These are phyloP conservation scores for Stichodactyla helianthus DNA, from an alignment of 64 coral and sea anemone genomes.

Conservation along the genomic window DNA sequence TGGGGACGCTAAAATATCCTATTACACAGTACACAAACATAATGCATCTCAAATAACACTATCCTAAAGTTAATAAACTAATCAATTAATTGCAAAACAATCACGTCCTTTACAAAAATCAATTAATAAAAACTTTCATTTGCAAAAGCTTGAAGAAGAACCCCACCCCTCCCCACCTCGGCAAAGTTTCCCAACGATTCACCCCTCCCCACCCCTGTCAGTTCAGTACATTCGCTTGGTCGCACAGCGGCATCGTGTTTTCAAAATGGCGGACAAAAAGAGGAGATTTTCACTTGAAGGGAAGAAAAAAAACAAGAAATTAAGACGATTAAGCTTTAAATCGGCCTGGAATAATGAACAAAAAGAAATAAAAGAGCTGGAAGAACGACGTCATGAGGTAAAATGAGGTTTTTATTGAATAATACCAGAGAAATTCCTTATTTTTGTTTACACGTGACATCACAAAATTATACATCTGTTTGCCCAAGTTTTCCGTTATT, in stretches of 20 bases:
- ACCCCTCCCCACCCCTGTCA: neutral
- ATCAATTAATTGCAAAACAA: too few relatives aligned
- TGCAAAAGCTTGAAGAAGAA: too few relatives aligned
- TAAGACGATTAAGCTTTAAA: slow-evolving; percentile 25
- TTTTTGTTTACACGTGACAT: neutral
- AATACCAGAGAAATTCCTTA: neutral
- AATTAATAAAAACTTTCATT: too few relatives aligned
- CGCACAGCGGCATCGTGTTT: neutral
- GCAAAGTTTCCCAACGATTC: neutral
- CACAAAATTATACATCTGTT: neutral
- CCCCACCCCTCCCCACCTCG: neutral
- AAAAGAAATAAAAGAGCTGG: slow-evolving; percentile 68
- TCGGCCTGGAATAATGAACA: slow-evolving; percentile 63
- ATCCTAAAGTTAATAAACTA: too few relatives aligned
- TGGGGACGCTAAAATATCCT: too few relatives aligned
- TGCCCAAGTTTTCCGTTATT: neutral
- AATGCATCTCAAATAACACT: too few relatives aligned
- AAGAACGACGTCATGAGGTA: slow-evolving; percentile 62
- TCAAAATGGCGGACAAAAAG: slow-evolving; percentile 18
- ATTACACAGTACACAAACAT: too few relatives aligned
- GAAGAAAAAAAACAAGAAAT: slow-evolving; percentile 27
- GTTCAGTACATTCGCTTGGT: neutral
- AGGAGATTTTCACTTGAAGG: neutral
- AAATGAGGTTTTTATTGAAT: neutral
- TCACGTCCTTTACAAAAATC: too few relatives aligned